These are phyloP conservation scores for Oegoconia quadripuncta DNA, from an alignment of 2,888 invertebrate species.

Conservation along the genomic window DNA sequence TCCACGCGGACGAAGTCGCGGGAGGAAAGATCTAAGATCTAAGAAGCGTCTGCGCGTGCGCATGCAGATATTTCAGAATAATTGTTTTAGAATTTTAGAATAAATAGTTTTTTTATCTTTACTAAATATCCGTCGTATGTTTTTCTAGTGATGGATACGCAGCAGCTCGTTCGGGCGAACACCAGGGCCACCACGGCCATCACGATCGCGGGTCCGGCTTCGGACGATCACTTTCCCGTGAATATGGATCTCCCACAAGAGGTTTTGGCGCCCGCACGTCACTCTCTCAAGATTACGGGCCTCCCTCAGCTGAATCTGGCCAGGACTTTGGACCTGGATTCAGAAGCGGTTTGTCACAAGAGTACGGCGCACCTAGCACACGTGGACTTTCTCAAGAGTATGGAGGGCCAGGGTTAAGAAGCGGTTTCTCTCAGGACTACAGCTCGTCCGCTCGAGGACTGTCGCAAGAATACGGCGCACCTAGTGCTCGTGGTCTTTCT, in stretches of 20 bases:
- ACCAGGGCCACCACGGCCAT: slow-evolving; percentile 27
- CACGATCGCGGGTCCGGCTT: slow-evolving; percentile 20
- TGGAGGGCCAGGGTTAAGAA: slow-evolving; percentile 22
- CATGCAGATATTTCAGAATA: no score
- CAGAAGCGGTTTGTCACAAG: slow-evolving; percentile 31
- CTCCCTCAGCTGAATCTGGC: slow-evolving; percentile 10
- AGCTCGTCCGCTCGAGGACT: slow-evolving; percentile 22
- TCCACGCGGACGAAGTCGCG: no score
- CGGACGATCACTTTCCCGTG: slow-evolving; percentile 27
- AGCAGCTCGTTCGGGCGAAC: slow-evolving; percentile 35
- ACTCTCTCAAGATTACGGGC: slow-evolving; percentile 1
- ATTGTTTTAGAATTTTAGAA: no score
- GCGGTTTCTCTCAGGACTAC: background rate
- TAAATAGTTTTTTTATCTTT: slow-evolving; percentile 2
- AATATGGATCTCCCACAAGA: slow-evolving; percentile 25
- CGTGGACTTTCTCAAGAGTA: slow-evolving; percentile 18
- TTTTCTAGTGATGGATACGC: slow-evolving; percentile 53
- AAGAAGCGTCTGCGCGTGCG: no score
- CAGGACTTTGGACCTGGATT: slow-evolving; percentile 23
- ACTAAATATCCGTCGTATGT: background rate
- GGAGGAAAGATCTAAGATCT: no score
- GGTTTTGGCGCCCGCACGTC: slow-evolving; percentile 20
- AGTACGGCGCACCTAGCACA: slow-evolving; percentile 25
- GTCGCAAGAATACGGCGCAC: slow-evolving; percentile 29
- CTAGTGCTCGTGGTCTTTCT: slow-evolving; percentile 24